Evolutionary conservation across 1,140 invertebrate species (phyloP).

Genomic region (Drosophila ficusphila): DNA sequence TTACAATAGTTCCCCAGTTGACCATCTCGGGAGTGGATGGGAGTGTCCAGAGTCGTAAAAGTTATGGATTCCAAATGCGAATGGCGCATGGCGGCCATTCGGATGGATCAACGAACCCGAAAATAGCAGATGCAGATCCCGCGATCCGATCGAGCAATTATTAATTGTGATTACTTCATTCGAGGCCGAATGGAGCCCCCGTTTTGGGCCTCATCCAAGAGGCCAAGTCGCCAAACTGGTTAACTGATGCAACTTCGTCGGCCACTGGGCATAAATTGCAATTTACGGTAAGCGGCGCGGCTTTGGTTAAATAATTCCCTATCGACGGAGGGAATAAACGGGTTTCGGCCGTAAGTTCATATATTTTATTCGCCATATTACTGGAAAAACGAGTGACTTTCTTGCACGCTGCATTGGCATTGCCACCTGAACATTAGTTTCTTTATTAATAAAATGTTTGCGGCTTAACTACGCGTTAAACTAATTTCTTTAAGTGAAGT

Average conservation of each 20-base stretch:
- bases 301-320: constrained; percentile 39
- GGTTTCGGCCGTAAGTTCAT: constrained; percentile 60
- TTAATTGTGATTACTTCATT: constrained; percentile 58
- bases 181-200: constrained; percentile 31
- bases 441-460: constrained; percentile 4
- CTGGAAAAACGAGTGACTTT: constrained; percentile 11
- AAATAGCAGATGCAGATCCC: constrained; percentile 43
- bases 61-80: constrained; percentile 61
- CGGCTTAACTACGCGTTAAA: constrained; percentile 5
- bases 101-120: constrained; percentile 61
- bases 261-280: constrained; percentile 71
- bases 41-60: constrained; percentile 48
- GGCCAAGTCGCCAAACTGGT: constrained; percentile 17
- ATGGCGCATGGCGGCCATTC: constrained; percentile 37
- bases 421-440: constrained; percentile 19
- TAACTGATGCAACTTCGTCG: constrained; percentile 24
- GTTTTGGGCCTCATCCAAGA: not conserved
- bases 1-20: constrained; percentile 32
- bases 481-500: not conserved
- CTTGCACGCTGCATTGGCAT: not conserved
- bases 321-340: constrained; percentile 38
- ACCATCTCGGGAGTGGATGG: constrained; percentile 27
- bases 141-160: constrained; percentile 26
- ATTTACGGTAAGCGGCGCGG: constrained; percentile 66
- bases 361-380: constrained; percentile 39